Evolutionary conservation across 2,797 vertebrate genomes (phyloP), one percentile per base, ranked within the genome.

Genomic region (Sebastes itinus): DNA sequence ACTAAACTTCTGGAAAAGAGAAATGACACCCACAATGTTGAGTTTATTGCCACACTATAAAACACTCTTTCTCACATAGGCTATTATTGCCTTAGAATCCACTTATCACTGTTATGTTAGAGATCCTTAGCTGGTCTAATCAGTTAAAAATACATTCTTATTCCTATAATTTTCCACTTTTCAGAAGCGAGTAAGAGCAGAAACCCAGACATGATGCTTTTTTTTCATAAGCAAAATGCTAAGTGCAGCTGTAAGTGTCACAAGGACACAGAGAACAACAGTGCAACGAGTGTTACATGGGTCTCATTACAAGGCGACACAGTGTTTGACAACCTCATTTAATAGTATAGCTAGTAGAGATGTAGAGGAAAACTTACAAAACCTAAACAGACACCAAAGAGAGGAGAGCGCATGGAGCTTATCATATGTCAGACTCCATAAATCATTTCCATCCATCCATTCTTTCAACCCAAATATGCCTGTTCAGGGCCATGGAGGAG

Each of bases 301-400:
- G 58, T 78, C 62, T 84, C 64, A 84, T 89, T 84, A 91, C 65
- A 77, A 76, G 63, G 56, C 65, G 88, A 71, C 72, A 80, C 23
- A 46, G 30, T 77, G 71, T 88, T 66, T 82, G 85, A 87, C 75
- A 87, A 35, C 30, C 23, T 87, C 58, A 84, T 85, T 83, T 70
- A 85, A 69, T 27, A 61, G 27, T 80, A 20, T 38, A 25, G 27
- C 61, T 38, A 4, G 54, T 62, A 35, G 25, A 68, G 25, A 81
- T 70, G 30, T 72, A 71, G 25, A 64, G 33, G 28, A 71, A 88
- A 75, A 72, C 27, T 7, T 61, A 66, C 13, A 64, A 79, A 80
- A 77, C 20, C 66, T 72, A 63, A 86, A 79, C 23, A 80, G 68
- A 70, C 52, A 74, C 25, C 23, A 66, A 68, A 62, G 35, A 69